phyloP scores from a whole-genome alignment of 1,140 invertebrate species.

The Hycleus cichorii region DNA sequence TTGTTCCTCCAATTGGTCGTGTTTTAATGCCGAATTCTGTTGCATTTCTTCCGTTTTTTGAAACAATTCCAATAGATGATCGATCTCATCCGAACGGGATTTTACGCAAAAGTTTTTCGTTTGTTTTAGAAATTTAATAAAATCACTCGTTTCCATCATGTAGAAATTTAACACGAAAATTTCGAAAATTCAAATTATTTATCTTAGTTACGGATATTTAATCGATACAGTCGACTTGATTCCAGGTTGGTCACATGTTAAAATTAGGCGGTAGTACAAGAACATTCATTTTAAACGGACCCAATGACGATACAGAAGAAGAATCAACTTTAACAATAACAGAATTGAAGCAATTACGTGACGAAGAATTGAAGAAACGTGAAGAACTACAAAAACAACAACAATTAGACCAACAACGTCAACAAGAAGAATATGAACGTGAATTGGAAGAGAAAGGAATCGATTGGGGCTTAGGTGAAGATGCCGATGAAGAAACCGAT shows the following conservation, averaged over 20 bases:
- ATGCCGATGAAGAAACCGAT: slow-evolving; percentile 81
- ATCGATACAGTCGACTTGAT: too few relatives aligned
- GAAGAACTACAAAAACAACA: slow-evolving; percentile 45
- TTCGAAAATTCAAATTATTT: too few relatives aligned
- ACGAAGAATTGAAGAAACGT: slow-evolving; percentile 50
- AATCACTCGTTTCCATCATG: too few relatives aligned
- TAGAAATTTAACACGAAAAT: too few relatives aligned
- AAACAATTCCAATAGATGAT: slow-evolving; percentile 13
- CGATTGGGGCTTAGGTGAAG: slow-evolving; percentile 89
- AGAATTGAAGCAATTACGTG: slow-evolving; percentile 65
- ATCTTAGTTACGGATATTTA: too few relatives aligned
- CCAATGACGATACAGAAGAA: slow-evolving; percentile 74
- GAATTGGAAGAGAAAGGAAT: slow-evolving; percentile 66
- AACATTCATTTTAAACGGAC: slow-evolving; percentile 78
- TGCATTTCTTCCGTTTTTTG: slow-evolving; percentile 34
- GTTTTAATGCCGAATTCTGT: slow-evolving; percentile 21
- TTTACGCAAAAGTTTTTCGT: too few relatives aligned
- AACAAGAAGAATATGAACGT: slow-evolving; percentile 43
- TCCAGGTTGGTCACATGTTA: slow-evolving; percentile 77
- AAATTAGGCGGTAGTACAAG: slow-evolving; percentile 87
- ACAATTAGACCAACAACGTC: slow-evolving; percentile 45
- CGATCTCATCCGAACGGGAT: too few relatives aligned
- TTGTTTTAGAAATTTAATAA: too few relatives aligned
- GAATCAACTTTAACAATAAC: slow-evolving; percentile 75
- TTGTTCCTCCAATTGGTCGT: slow-evolving; percentile 28